A percentile compares a stretch with the other conserved stretches of the same genome.
phyloP scores from a whole-genome alignment of 1,140 invertebrate genomes.

The Monochamus saltuarius region DNA sequence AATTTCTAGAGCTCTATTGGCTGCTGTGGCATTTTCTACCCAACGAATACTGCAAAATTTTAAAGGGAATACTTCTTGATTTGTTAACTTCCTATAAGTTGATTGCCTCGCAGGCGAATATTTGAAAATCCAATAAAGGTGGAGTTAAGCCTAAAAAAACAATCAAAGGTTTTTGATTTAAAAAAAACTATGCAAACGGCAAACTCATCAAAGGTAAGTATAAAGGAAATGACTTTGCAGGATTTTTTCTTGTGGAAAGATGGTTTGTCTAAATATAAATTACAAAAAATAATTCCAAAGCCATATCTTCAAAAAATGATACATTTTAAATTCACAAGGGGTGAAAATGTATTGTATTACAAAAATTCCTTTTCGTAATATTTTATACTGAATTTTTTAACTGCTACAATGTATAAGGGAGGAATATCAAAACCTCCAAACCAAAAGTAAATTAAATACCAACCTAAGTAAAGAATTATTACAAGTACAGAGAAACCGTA shows the following conservation, averaged over 20 bases:
- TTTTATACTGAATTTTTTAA: too few relatives aligned
- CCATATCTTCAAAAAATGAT: constrained; percentile 21
- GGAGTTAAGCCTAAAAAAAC: constrained; percentile 32
- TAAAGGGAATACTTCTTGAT: background rate
- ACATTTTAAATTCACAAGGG: constrained; percentile 14
- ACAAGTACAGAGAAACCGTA: too few relatives aligned
- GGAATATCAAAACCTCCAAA: too few relatives aligned
- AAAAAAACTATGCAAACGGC: constrained; percentile 13
- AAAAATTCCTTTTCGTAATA: constrained; percentile 19
- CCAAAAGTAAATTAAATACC: too few relatives aligned
- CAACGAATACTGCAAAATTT: constrained; percentile 9
- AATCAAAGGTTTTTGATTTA: constrained; percentile 41
- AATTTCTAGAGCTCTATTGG: constrained; percentile 4
- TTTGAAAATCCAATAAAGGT: constrained; percentile 23
- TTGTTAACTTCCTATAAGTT: background rate
- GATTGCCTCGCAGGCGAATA: background rate
- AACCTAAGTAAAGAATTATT: too few relatives aligned
- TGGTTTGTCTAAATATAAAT: constrained; percentile 7
- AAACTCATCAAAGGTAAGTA: constrained; percentile 15
- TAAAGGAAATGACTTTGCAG: constrained; percentile 12
- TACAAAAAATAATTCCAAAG: constrained; percentile 18
- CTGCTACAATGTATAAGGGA: too few relatives aligned
- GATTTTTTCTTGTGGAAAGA: constrained; percentile 13
- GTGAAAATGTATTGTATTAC: constrained; percentile 18
- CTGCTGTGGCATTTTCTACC: constrained; percentile 1